Conservation (phyloP, 2,888 invertebrate genomes). For the Platerodrilus igneus region DNA sequence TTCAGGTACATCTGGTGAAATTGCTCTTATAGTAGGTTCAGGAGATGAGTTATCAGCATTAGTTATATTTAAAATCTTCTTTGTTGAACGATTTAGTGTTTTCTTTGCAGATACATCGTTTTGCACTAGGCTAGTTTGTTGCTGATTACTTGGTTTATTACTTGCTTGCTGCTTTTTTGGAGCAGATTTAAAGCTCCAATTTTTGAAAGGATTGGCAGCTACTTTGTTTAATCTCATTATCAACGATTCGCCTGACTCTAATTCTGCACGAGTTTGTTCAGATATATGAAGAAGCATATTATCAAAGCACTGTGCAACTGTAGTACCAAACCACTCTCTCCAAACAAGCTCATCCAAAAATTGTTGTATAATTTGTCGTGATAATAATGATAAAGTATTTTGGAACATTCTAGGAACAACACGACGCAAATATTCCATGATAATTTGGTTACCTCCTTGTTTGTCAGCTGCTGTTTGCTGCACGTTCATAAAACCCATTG, state of each 20-base stretch:
- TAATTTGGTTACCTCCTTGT: conserved; percentile 46
- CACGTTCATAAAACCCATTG: conserved; percentile 76
- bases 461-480: conserved; percentile 56
- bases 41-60: conserved; percentile 29
- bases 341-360: conserved; percentile 84
- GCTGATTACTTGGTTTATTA: conserved; percentile 11
- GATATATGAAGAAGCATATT: conserved; percentile 74
- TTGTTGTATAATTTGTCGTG: conserved; percentile 83
- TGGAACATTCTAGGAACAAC: conserved; percentile 89
- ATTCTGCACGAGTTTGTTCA: conserved; percentile 69
- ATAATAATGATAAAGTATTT: conserved; percentile 76
- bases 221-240: conserved; percentile 63
- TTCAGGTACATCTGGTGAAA: conserved; percentile 43
- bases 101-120: not conserved
- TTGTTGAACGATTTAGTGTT: no score
- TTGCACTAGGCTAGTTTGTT: conserved; percentile 6
- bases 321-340: conserved; percentile 79
- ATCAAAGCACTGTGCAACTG: conserved; percentile 74
- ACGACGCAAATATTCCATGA: conserved; percentile 82
- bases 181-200: conserved; percentile 55
- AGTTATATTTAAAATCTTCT: conserved; percentile 22
- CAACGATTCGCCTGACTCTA: conserved; percentile 58
- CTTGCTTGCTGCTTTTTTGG: conserved; percentile 13
- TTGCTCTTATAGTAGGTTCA: conserved; percentile 39
- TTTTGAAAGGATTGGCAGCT: conserved; percentile 63